These are phyloP conservation scores for Cricetomys ansorgei DNA, from an alignment of 2,113 vertebrate species.

Conservation along the genomic window DNA sequence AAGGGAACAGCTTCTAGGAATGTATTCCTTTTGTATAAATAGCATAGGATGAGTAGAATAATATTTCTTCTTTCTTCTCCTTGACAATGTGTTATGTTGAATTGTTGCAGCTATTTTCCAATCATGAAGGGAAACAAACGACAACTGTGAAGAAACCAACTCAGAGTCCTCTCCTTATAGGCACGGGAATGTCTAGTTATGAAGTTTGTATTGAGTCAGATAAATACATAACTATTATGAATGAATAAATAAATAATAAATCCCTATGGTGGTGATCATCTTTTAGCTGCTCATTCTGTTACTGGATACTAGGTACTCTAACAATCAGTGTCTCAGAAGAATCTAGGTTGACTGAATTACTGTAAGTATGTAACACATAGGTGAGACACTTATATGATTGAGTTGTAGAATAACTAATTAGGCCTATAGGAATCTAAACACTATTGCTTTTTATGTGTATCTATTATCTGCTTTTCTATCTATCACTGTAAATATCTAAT, in stretches of 20 bases:
- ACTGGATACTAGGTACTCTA: neutral
- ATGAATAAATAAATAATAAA: neutral
- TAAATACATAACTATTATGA: neutral
- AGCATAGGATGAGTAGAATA: neutral
- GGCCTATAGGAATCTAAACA: neutral
- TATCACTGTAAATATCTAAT: neutral
- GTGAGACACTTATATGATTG: neutral
- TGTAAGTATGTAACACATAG: neutral
- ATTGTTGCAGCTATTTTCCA: neutral
- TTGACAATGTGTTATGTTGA: neutral
- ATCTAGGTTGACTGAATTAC: neutral
- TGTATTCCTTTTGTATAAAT: neutral
- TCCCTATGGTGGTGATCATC: neutral
- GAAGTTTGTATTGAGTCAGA: neutral
- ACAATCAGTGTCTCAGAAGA: neutral
- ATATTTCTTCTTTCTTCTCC: neutral
- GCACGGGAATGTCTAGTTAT: neutral
- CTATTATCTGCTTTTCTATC: neutral
- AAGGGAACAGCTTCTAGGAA: neutral
- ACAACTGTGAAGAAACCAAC: neutral
- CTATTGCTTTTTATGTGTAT: neutral
- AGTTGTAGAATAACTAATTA: neutral
- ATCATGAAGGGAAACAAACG: neutral
- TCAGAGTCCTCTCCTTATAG: neutral
- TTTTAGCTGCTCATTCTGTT: constrained; percentile 1